phyloP scores from a whole-genome alignment of 2,888 invertebrate genomes.

The Himalopsyche kuldschensis region DNA sequence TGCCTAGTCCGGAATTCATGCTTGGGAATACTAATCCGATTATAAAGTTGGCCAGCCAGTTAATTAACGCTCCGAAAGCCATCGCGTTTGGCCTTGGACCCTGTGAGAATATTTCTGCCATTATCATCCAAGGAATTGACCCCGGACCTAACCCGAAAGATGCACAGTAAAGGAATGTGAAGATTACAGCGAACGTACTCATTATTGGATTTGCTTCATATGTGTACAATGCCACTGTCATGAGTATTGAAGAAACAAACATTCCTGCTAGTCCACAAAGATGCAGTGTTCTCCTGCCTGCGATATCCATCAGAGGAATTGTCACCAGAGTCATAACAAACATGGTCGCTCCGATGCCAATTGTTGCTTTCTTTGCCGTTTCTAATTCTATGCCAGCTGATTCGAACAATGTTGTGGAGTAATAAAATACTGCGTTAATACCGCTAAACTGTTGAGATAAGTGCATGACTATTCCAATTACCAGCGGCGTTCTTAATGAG shows the following conservation, averaged over 20 bases:
- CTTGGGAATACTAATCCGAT: conserved; percentile 55
- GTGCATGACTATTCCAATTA: conserved; percentile 58
- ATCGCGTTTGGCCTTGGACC: conserved; percentile 57
- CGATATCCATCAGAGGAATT: conserved; percentile 73
- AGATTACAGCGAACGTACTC: conserved; percentile 56
- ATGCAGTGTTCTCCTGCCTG: conserved; percentile 71
- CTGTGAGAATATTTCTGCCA: conserved; percentile 57
- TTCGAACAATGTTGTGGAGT: conserved; percentile 68
- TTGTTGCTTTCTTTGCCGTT: conserved; percentile 67
- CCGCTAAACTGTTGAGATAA: conserved; percentile 58
- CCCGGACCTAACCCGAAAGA: conserved; percentile 59
- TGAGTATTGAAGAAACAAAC: conserved; percentile 71
- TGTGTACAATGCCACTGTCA: conserved; percentile 62
- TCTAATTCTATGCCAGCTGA: conserved; percentile 63
- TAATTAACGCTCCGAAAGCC: conserved; percentile 56
- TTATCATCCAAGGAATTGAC: conserved; percentile 60
- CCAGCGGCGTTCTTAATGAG: conserved; percentile 50
- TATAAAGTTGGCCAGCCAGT: conserved; percentile 59
- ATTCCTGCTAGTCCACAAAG: conserved; percentile 72
- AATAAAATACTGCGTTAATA: conserved; percentile 68
- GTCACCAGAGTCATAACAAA: conserved; percentile 75
- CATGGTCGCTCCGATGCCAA: conserved; percentile 72
- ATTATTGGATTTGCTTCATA: conserved; percentile 51
- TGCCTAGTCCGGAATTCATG: conserved; percentile 47
- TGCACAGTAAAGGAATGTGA: conserved; percentile 56